Evolutionary conservation across 2,888 invertebrate genomes (phyloP).

Genomic region (Trachelus troglodyta): DNA sequence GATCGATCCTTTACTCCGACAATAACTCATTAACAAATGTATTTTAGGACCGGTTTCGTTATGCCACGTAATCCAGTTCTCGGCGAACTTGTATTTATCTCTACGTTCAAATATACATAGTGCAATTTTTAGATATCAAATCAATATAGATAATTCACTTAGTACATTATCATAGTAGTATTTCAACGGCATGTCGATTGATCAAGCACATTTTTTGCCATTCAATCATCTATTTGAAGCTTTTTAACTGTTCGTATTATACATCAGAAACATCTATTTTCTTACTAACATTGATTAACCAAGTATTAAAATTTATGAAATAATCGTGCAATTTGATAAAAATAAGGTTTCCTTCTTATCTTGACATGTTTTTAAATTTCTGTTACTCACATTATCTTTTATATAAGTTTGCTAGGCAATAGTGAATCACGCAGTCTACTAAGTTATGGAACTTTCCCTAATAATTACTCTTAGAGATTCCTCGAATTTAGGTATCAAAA

Average conservation of each 20-base stretch:
- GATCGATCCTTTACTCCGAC: neutral
- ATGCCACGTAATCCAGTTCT: neutral
- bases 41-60: neutral
- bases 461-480: neutral
- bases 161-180: neutral
- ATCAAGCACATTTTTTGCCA: neutral
- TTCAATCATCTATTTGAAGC: neutral
- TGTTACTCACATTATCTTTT: neutral
- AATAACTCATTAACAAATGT: neutral
- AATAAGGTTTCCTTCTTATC: neutral
- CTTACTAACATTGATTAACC: neutral
- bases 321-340: neutral
- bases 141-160: neutral
- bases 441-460: neutral
- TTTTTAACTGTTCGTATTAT: neutral
- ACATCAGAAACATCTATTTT: no score
- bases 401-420: neutral
- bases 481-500: neutral
- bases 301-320: neutral
- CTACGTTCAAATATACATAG: neutral
- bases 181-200: neutral
- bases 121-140: neutral
- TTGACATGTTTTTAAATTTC: neutral
- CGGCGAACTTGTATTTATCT: neutral
- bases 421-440: neutral